phyloP scores from a whole-genome alignment of 2,113 vertebrate species.

The Caranx ignobilis region DNA sequence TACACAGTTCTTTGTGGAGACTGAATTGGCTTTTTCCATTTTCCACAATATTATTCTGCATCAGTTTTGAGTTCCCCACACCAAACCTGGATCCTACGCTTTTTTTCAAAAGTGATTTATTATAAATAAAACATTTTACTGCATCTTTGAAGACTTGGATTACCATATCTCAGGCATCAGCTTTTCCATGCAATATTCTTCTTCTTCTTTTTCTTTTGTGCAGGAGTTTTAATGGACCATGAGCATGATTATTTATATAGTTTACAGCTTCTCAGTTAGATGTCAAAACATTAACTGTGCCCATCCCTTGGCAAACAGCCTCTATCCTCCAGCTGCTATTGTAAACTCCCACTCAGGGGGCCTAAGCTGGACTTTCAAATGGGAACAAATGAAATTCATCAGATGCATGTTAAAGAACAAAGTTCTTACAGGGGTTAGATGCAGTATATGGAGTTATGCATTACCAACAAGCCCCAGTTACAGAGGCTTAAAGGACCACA shows the following conservation, averaged over 20 bases:
- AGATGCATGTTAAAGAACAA: not conserved
- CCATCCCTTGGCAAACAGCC: not conserved
- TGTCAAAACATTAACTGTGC: not conserved
- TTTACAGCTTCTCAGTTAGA: conserved; percentile 18
- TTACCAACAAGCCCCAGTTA: not conserved
- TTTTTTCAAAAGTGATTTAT: conserved; percentile 34
- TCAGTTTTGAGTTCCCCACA: conserved; percentile 25
- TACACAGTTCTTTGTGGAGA: not conserved
- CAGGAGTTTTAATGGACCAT: conserved; percentile 13
- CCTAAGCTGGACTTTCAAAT: not conserved
- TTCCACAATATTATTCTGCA: conserved; percentile 9
- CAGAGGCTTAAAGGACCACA: too few relatives aligned
- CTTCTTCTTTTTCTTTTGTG: conserved; percentile 7
- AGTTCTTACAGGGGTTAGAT: not conserved
- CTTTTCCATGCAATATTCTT: conserved; percentile 10
- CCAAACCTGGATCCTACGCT: not conserved
- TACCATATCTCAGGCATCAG: conserved; percentile 22
- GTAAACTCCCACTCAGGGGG: not conserved
- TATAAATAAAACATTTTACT: conserved; percentile 39
- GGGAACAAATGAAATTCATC: not conserved
- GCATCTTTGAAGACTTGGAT: conserved; percentile 24
- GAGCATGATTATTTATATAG: conserved; percentile 28
- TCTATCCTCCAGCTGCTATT: not conserved
- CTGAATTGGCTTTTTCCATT: not conserved
- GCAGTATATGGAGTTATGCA: not conserved